Base-by-base conservation (phyloP, 1,140 invertebrate genomes). In the Caenorhabditis briggsae region DNA sequence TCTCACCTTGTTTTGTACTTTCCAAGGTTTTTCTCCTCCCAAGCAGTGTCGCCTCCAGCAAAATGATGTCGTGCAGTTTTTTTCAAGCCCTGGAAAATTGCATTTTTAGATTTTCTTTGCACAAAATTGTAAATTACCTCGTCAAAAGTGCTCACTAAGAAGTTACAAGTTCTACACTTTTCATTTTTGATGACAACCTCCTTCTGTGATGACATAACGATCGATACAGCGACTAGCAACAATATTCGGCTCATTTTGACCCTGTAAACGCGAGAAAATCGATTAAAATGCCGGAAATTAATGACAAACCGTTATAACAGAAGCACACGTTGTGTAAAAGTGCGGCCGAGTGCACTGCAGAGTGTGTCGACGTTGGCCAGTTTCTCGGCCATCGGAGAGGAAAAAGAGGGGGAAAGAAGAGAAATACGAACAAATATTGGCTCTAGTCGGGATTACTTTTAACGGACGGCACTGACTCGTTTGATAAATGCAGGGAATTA, bases 41-140 rank as follows among this genome's bases (percentile, higher is more conserved):
- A 99, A 50, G 96, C 96, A 2, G 96, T 95, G 93, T 99, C 97
- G 14, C 97, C 97, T 50, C 97, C 97, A 91, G 97, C 97, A 94
- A 96, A 98, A 93, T 97, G 97, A 25, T 96, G 96, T 91, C 96
- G 95, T 43, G 95, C 94, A 0, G 97, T 99, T 90, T 95, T 95
- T 86, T 96, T 95, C 86, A 99, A 93, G 43, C 96, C 97, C 95
- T 83, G 20, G 64, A 82, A 82, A 33, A 16, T 8, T 20, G 50
- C 23, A n/a, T 50, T 86, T 78, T 50, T 0, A 18, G 20, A 5
- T 23, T 65, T 25, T 23, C 14, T 53, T 33, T 33, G 12, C 50
- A 85, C 56, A 43, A 53, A 86, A 78, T 25, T 20, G 46, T 16
- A 64, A 86, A 82, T 23, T 23, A 50, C 70, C 46, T 78, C 70